phyloP scores from a whole-genome alignment of 2,797 vertebrate genomes.

The Danio aesculapii region DNA sequence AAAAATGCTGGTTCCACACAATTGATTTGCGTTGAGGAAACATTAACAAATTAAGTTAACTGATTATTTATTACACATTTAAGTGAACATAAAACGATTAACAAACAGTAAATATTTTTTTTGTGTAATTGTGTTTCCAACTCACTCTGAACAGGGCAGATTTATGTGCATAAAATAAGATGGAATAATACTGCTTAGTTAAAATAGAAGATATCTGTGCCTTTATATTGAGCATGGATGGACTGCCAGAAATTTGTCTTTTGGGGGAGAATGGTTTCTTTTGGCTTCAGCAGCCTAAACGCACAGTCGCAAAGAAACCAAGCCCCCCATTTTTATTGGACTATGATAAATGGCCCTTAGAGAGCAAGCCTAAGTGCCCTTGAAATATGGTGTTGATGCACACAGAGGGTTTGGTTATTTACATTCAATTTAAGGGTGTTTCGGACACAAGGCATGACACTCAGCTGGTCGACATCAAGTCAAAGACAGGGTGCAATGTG shows the following conservation, averaged over 20 bases:
- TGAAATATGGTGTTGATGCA: conserved; percentile 63
- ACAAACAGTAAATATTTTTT: too few relatives aligned
- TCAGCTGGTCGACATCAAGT: conserved; percentile 54
- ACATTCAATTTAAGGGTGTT: conserved; percentile 57
- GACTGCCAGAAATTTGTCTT: conserved; percentile 42
- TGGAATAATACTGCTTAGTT: conserved; percentile 43
- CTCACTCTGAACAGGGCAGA: conserved; percentile 23
- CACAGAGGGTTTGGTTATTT: conserved; percentile 58
- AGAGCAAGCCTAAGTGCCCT: conserved; percentile 58
- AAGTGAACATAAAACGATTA: not conserved
- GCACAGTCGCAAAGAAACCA: conserved; percentile 52
- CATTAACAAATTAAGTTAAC: too few relatives aligned
- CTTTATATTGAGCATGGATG: conserved; percentile 27
- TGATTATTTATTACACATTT: too few relatives aligned
- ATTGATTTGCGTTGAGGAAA: too few relatives aligned
- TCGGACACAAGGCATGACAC: conserved; percentile 61
- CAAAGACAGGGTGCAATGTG: conserved; percentile 50
- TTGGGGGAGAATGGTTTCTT: conserved; percentile 49
- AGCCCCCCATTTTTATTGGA: conserved; percentile 57
- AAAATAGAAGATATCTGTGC: conserved; percentile 45
- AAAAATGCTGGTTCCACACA: too few relatives aligned
- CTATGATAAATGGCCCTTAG: conserved; percentile 59
- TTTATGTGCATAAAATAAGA: not conserved
- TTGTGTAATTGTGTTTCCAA: conserved; percentile 37
- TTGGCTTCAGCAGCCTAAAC: conserved; percentile 40